These are phyloP conservation scores for Helicoverpa armigera DNA, from an alignment of 1,140 invertebrate genomes.

Conservation along the genomic window DNA sequence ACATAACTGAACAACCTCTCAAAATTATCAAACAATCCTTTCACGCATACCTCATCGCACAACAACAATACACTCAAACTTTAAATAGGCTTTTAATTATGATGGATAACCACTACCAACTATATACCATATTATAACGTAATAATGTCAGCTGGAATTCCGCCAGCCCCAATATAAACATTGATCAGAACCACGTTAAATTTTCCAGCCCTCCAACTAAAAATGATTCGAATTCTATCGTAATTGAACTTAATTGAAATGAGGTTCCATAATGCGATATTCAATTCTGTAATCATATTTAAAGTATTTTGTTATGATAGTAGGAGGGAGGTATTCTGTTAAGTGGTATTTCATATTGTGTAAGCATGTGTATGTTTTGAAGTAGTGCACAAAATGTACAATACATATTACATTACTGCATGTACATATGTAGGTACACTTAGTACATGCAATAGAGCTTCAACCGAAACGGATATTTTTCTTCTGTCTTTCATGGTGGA, in stretches of 20 bases:
- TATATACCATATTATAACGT: background rate
- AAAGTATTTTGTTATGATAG: background rate
- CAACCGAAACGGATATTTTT: no score
- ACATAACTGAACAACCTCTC: no score
- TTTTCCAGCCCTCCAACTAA: background rate
- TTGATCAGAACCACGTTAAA: background rate
- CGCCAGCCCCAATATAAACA: conserved; percentile 23
- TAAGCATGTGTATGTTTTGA: background rate
- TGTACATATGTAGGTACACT: no score
- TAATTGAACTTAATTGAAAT: conserved; percentile 37
- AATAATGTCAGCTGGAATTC: conserved; percentile 15
- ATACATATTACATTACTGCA: no score
- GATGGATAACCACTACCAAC: background rate
- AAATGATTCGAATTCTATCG: conserved; percentile 20
- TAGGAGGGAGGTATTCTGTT: background rate
- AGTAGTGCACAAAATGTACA: no score
- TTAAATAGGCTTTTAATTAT: background rate
- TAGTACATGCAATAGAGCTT: no score
- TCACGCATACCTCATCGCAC: background rate
- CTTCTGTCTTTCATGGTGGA: no score
- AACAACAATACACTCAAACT: background rate
- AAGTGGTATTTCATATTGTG: background rate
- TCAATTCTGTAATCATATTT: conserved; percentile 23
- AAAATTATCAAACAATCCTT: no score
- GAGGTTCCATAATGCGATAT: conserved; percentile 34